Evolutionary conservation across 2,888 invertebrate genomes (phyloP).

Genomic region (Campoplex nolae): DNA sequence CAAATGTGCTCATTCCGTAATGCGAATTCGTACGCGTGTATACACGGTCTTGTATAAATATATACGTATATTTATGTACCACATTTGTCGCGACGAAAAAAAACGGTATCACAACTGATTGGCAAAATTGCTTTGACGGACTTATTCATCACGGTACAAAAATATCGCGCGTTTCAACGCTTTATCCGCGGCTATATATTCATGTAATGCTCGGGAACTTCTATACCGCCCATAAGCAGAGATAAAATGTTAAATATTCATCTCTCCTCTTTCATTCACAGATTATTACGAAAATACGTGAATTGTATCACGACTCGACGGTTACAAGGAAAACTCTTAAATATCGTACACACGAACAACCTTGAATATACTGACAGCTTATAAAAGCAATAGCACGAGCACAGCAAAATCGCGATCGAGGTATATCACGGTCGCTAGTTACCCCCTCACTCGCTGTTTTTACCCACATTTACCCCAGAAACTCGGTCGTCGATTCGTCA

Average conservation of each 20-base stretch:
- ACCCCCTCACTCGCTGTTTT: constrained; percentile 20
- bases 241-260: not conserved
- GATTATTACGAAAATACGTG: not conserved
- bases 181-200: too few species aligned
- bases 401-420: constrained; percentile 21
- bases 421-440: constrained; percentile 51
- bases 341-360: not conserved
- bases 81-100: too few species aligned
- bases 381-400: not conserved
- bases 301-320: not conserved
- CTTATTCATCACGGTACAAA: too few species aligned
- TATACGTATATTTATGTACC: too few species aligned
- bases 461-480: constrained; percentile 9
- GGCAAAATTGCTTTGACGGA: too few species aligned
- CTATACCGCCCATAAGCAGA: not conserved
- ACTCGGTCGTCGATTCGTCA: constrained; percentile 32
- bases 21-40: not conserved
- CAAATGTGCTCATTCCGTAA: not conserved
- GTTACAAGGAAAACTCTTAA: not conserved
- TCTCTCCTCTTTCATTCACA: not conserved
- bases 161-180: too few species aligned
- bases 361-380: constrained; percentile 10
- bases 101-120: too few species aligned
- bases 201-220: too few species aligned
- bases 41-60: not conserved